Percentiles rank a stretch among this genome's conserved stretches.
Evolutionary conservation across 1,140 invertebrate species (phyloP).

Genomic region (Drosophila obscura): DNA sequence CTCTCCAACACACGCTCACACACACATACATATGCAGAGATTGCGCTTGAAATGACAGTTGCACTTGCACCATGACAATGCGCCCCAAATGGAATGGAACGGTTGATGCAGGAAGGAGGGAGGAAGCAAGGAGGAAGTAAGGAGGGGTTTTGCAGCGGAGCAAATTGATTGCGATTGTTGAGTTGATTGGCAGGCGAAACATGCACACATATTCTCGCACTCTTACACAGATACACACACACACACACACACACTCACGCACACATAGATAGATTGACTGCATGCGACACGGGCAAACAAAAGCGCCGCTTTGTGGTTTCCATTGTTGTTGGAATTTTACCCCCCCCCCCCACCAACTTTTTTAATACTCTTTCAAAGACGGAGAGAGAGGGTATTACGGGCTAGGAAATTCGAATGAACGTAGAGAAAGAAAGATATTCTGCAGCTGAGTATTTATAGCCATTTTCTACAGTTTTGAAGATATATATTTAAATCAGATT

Average conservation of each 20-base stretch:
- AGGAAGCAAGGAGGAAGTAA: background rate
- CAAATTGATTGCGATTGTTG: conserved; percentile 82
- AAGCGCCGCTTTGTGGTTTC: conserved; percentile 73
- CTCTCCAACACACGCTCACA: conserved; percentile 18
- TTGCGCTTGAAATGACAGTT: conserved; percentile 68
- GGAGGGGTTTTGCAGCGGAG: conserved; percentile 42
- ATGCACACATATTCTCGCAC: conserved; percentile 31
- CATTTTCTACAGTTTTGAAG: too few relatives aligned
- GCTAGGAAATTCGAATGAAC: too few relatives aligned
- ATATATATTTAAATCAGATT: too few relatives aligned
- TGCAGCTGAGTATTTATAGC: too few relatives aligned
- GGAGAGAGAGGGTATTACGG: too few relatives aligned
- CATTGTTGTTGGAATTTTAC: conserved; percentile 49
- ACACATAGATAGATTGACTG: conserved; percentile 54
- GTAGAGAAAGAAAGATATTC: too few relatives aligned
- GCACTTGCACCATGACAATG: conserved; percentile 66
- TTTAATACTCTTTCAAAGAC: background rate
- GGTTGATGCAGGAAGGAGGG: conserved; percentile 12
- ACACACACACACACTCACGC: conserved; percentile 5
- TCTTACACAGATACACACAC: conserved; percentile 19
- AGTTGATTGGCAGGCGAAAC: conserved; percentile 80
- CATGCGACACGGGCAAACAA: conserved; percentile 72
- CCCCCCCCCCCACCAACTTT: too few relatives aligned
- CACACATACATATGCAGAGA: conserved; percentile 41
- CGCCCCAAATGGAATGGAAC: conserved; percentile 33